These are phyloP conservation scores for Morinoia aosen DNA, from an alignment of 2,888 invertebrate species.

Conservation along the genomic window DNA sequence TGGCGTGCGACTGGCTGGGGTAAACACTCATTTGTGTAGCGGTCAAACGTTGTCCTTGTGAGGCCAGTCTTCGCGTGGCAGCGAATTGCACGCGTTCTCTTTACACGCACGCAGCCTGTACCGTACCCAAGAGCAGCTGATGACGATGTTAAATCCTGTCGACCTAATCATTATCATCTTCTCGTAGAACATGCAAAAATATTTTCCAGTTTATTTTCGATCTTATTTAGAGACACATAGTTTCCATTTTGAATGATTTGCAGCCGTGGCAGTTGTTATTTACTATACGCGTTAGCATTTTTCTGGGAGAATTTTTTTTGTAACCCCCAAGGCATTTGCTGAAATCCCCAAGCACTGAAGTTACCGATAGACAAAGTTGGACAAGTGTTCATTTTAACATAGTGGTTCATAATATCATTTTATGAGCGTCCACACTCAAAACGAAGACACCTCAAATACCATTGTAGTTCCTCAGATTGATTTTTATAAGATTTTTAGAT, in stretches of 20 bases:
- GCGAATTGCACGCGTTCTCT: neutral
- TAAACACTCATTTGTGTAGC: neutral
- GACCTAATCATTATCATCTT: neutral
- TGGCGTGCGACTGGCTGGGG: neutral
- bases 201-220: neutral
- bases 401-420: no score
- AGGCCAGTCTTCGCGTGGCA: neutral
- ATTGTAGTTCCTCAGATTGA: no score
- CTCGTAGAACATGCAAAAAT: neutral
- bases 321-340: no score
- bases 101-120: neutral
- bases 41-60: neutral
- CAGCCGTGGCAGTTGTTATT: no score
- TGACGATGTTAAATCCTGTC: neutral
- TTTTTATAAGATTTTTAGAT: no score
- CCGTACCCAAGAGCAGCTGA: neutral
- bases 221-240: neutral
- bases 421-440: no score
- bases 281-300: no score
- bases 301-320: no score
- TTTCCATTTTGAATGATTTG: neutral
- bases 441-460: no score
- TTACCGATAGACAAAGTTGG: no score
- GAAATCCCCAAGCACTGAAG: no score
- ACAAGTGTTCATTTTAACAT: no score